Evolutionary conservation across 92 coral and sea anemone genomes (phyloP).

Genomic region (Virgularia gustaviana): DNA sequence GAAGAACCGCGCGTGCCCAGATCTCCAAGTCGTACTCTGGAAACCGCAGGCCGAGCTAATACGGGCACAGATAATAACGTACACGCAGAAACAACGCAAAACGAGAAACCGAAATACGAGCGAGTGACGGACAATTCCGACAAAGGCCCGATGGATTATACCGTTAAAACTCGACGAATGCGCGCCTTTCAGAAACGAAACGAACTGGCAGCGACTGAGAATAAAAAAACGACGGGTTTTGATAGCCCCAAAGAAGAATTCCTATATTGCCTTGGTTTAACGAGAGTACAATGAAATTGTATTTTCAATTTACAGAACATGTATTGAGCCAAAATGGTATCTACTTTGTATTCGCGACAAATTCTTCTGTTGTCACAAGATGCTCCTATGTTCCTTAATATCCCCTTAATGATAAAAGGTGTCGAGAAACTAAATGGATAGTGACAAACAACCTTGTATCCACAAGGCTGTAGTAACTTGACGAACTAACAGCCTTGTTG

Average conservation of each 20-base stretch:
- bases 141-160: conserved; percentile 5
- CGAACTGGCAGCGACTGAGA: background rate
- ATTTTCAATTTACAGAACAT: background rate
- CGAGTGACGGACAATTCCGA: background rate
- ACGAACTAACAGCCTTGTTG: too few species aligned
- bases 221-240: conserved; percentile 20
- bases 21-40: background rate
- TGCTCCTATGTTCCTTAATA: background rate
- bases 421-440: too few species aligned
- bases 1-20: background rate
- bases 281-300: conserved; percentile 5
- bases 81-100: background rate
- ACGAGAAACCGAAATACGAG: background rate
- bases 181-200: conserved; percentile 17
- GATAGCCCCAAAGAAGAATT: conserved; percentile 29
- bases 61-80: background rate
- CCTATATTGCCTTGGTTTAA: conserved; percentile 28
- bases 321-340: too few species aligned
- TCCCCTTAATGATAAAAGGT: background rate
- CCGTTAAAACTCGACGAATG: conserved; percentile 31
- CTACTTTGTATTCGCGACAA: too few species aligned
- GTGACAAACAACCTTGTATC: too few species aligned
- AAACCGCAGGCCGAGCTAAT: conserved; percentile 9
- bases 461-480: too few species aligned
- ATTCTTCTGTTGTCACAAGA: background rate